Evolutionary conservation across 2,888 invertebrate species (phyloP).

Genomic region (Sesia bembeciformis): DNA sequence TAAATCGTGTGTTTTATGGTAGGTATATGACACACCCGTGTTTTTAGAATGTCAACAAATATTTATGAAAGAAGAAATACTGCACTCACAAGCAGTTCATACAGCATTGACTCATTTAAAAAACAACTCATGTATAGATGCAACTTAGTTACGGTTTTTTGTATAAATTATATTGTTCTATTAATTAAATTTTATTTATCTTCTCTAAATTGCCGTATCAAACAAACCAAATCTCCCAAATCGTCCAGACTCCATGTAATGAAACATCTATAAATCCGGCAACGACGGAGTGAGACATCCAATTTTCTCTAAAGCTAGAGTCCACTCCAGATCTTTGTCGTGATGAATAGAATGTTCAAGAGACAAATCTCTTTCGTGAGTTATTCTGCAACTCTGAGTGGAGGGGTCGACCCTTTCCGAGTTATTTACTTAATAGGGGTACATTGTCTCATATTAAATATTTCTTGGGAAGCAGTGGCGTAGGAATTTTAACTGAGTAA

Average conservation of each 20-base stretch:
- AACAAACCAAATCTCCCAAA: background rate
- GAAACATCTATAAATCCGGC: conserved; percentile 46
- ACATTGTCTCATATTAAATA: background rate
- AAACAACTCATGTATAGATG: too few species aligned
- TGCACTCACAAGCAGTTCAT: too few species aligned
- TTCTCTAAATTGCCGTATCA: background rate
- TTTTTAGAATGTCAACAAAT: too few species aligned
- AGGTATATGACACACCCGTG: too few species aligned
- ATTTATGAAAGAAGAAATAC: too few species aligned
- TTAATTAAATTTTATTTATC: too few species aligned
- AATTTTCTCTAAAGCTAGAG: conserved; percentile 66
- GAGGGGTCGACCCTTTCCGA: conserved; percentile 26
- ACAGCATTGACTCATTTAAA: too few species aligned
- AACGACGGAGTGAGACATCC: conserved; percentile 53
- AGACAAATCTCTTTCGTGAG: conserved; percentile 57
- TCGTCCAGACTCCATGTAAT: background rate
- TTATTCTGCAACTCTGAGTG: conserved; percentile 28
- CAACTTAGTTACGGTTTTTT: too few species aligned
- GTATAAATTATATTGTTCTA: too few species aligned
- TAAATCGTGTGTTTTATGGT: too few species aligned
- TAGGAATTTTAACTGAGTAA: background rate
- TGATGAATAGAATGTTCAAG: conserved; percentile 57
- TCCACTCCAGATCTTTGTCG: conserved; percentile 59
- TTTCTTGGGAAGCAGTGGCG: background rate
- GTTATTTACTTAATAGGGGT: conserved; percentile 32